phyloP scores from a whole-genome alignment of 2,888 invertebrate genomes.

The Rhagophthalmus giganteus region DNA sequence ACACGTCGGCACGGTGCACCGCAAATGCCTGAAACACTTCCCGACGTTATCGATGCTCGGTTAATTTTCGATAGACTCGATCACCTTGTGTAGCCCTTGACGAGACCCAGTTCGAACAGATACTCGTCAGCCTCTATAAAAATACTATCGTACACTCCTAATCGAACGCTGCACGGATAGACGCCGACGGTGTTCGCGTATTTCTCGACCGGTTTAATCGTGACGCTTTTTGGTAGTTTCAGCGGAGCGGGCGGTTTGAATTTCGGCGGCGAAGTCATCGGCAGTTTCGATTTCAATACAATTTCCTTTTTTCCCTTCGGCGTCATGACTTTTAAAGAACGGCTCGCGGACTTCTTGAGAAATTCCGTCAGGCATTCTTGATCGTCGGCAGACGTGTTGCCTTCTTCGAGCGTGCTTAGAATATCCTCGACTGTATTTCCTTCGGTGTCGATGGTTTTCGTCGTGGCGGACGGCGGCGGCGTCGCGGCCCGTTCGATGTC shows the following conservation, averaged over 20 bases:
- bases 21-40: constrained; percentile 39
- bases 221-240: constrained; percentile 35
- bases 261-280: constrained; percentile 11
- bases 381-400: neutral
- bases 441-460: neutral
- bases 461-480: no score
- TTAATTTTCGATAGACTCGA: no score
- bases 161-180: constrained; percentile 34
- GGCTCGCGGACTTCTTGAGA: no score
- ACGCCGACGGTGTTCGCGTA: constrained; percentile 38
- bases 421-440: constrained; percentile 18
- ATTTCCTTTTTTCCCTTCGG: constrained; percentile 5
- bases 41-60: no score
- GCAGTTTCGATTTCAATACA: constrained; percentile 11
- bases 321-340: neutral
- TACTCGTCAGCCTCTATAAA: constrained; percentile 44
- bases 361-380: neutral
- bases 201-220: constrained; percentile 33
- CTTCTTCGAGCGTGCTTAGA: constrained; percentile 20
- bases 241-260: constrained; percentile 27
- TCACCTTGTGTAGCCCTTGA: constrained; percentile 42
- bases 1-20: constrained; percentile 44
- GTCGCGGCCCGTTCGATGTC: no score
- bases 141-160: constrained; percentile 41
- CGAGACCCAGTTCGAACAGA: constrained; percentile 46